phyloP scores from a whole-genome alignment of 2,113 vertebrate genomes.

The Genyomyrus donnyi region DNA sequence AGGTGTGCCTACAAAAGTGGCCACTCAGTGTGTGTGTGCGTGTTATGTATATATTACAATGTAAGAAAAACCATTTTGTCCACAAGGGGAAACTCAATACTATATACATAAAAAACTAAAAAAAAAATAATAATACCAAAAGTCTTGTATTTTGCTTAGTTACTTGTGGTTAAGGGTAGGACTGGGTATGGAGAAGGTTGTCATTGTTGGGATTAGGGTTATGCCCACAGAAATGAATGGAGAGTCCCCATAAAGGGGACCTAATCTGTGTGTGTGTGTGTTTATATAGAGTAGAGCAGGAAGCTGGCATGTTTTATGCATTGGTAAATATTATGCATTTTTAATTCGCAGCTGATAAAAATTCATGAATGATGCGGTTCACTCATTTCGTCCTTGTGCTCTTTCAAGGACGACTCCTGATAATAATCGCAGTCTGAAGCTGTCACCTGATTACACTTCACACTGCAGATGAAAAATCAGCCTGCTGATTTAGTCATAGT shows the following conservation, averaged over 20 bases:
- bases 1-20: not conserved
- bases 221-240: not conserved
- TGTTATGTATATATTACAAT: not conserved
- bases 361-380: conserved; percentile 10
- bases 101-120: not conserved
- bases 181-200: not conserved
- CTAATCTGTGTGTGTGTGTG: not conserved
- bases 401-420: not conserved
- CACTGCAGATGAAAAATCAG: not conserved
- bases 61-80: not conserved
- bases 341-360: conserved; percentile 6
- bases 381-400: not conserved
- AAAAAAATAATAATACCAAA: not conserved
- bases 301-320: not conserved
- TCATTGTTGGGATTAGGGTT: not conserved
- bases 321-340: not conserved
- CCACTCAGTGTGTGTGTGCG: not conserved
- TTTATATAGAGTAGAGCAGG: not conserved
- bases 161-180: not conserved
- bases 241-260: not conserved
- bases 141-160: not conserved
- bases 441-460: not conserved
- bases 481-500: not conserved
- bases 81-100: not conserved
- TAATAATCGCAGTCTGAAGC: not conserved